A percentile compares a stretch with the other conserved stretches of the same genome.
These are phyloP conservation scores for Tapirus terrestris DNA, from an alignment of 2,113 vertebrate genomes.

Conservation along the genomic window DNA sequence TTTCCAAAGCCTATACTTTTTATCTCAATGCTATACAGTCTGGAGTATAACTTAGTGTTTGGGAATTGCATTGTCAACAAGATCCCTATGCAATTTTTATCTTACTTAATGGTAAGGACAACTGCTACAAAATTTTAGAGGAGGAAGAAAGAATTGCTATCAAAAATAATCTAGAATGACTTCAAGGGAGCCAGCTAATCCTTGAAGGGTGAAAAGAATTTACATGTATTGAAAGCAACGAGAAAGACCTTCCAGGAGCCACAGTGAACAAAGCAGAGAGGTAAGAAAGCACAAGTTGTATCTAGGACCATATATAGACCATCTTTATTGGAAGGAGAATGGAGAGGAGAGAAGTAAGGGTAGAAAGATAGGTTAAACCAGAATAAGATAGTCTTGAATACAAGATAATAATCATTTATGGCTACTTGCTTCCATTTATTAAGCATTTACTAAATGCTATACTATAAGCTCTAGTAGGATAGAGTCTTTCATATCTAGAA, in stretches of 20 bases:
- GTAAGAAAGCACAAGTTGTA: background rate
- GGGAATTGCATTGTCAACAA: background rate
- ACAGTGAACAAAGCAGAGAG: background rate
- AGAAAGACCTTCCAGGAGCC: background rate
- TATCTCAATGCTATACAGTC: background rate
- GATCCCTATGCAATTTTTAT: background rate
- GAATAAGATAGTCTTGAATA: background rate
- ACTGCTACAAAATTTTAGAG: background rate
- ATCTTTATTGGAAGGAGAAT: background rate
- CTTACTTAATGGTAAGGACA: background rate
- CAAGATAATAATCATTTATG: background rate
- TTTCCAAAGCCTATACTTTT: background rate
- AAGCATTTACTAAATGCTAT: background rate
- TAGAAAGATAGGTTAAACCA: background rate
- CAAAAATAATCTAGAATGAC: background rate
- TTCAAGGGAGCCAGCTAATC: background rate
- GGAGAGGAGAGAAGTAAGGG: background rate
- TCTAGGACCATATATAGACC: background rate
- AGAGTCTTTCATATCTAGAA: background rate
- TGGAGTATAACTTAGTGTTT: background rate
- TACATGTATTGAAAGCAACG: background rate
- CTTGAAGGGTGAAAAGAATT: background rate
- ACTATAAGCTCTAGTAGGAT: background rate
- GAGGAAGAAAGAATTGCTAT: background rate
- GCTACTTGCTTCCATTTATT: background rate